Evolutionary conservation across 2,113 vertebrate genomes (phyloP), one percentile per base, ranked within the genome.

Genomic region (Gavia stellata): DNA sequence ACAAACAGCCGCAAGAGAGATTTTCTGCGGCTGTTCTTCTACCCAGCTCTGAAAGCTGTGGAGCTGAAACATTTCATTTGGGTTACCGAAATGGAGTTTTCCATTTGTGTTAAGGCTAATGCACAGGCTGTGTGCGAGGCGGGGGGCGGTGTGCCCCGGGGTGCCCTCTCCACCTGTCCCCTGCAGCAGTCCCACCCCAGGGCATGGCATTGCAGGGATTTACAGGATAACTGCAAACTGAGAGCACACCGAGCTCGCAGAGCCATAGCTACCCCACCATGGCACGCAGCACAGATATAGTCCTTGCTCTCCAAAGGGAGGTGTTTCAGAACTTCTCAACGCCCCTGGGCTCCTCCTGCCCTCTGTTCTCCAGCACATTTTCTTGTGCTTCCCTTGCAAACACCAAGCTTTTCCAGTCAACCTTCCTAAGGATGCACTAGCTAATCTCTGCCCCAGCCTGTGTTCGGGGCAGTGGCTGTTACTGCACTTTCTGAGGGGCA

Each of bases 201-300:
- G 73, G 10, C 63, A 34, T 0, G 5, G 16, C 81, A 38, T 3
- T 3, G 10, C n/a, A 47, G 44, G n/a, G 5, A 3, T 17, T 52
- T 33, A 33, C 33, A 52, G 53, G 25, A 8, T 11, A 47, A 21
- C 19, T 28, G 45, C 31, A 55, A 38, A 12, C 0, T 7, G 40
- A 18, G 68, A 28, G 45, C 42, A 10, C 20, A 5, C 7, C 7
- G 6, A 10, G 19, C 53, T 65, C 11, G 3, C 36, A 18, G 84
- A 45, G 16, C 33, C 34, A 5, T 17, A 65, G 66, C 52, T 47
- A 14, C 36, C 36, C 38, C 63, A 11, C 20, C 38, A 0, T 1
- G 38, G 38, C 17, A 6, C 0, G 0, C 4, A 44, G 33, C 72
- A 17, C 52, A 28, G 33, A 25, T 1, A 2, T 0, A 4, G 12